Evolutionary conservation across 2,797 vertebrate species (phyloP), one percentile per base, ranked within the genome.

Genomic region (Typhlichthys eigenmanni): DNA sequence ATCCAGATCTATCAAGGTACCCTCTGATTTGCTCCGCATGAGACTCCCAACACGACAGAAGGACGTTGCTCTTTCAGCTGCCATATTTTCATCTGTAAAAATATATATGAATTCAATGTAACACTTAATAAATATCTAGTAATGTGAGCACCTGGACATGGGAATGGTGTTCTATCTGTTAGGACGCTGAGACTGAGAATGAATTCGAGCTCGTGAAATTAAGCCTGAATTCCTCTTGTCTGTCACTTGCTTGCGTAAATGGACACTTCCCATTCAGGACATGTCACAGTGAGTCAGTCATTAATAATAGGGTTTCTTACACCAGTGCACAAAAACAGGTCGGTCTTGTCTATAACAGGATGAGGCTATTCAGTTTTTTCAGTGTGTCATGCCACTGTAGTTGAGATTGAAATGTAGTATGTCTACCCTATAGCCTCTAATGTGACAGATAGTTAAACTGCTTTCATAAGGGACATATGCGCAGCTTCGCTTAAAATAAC

Each of bases 1-100:
- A 69, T 93, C 91, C 70, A 94, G 84, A 69, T 98, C 95, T 74
- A 95, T 90, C 76, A 98, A 87, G 45, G 92, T 93, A 24, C 96
- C 95, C 82, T 97, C 95, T 32, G 96, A 98, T 78, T 79, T 94
- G 84, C 94, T 96, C 60, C 86, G 85, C 79, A 90, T 86, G 57
- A 95, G 90, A 87, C 92, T 94, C 68, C 84, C 88, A 70, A 79
- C 71, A 47, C 63, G 87, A 69, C 79, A 78, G 64, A 89, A 72
- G 53, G 92, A 91, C 58, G 63, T 86, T 76, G 83, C 72, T 82
- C 83, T 91, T 76, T 69, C 89, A 58, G 90, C 90, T 72, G 95
- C 92, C 95, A 96, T 96, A 72, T 85, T 92, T 82, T 87, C 53
- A 93, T 89, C 93, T 96, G 88, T 59, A 66, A 82, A 72, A 16